phyloP scores from a whole-genome alignment of 2,888 invertebrate genomes.

The Chalcosyrphus nemorum region DNA sequence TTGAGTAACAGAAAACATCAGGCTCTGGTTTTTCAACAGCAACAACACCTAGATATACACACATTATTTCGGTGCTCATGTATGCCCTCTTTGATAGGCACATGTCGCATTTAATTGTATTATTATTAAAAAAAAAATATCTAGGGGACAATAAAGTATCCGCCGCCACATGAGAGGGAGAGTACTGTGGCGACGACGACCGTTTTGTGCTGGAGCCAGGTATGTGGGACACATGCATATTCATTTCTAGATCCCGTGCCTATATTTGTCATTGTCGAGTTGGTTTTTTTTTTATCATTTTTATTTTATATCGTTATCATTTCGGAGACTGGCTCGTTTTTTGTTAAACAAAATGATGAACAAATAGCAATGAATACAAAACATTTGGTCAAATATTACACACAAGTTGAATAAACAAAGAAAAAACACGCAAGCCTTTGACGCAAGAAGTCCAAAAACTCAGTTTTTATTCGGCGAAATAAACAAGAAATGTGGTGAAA shows the following conservation, averaged over 20 bases:
- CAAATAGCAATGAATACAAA: conserved; percentile 54
- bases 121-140: conserved; percentile 67
- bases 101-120: conserved; percentile 72
- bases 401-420: conserved; percentile 21
- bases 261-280: conserved; percentile 62
- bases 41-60: conserved; percentile 35
- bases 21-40: conserved; percentile 50
- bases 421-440: not conserved
- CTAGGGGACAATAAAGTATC: conserved; percentile 72
- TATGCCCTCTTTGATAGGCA: conserved; percentile 70
- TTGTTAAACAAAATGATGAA: conserved; percentile 53
- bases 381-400: conserved; percentile 70
- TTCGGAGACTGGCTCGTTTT: conserved; percentile 57
- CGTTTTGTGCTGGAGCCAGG: conserved; percentile 34
- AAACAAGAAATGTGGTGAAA: not conserved
- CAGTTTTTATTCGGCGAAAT: not conserved
- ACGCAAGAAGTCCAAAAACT: conserved; percentile 32
- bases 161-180: conserved; percentile 27
- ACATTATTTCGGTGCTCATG: conserved; percentile 50
- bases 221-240: conserved; percentile 72
- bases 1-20: conserved; percentile 62
- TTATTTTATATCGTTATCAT: conserved; percentile 65
- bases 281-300: conserved; percentile 46
- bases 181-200: conserved; percentile 8
- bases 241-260: conserved; percentile 67